Percentiles rank a stretch among this genome's conserved stretches.
Evolutionary conservation across 2,888 invertebrate genomes (phyloP).

Genomic region (Chaetogeoica ovagalla): DNA sequence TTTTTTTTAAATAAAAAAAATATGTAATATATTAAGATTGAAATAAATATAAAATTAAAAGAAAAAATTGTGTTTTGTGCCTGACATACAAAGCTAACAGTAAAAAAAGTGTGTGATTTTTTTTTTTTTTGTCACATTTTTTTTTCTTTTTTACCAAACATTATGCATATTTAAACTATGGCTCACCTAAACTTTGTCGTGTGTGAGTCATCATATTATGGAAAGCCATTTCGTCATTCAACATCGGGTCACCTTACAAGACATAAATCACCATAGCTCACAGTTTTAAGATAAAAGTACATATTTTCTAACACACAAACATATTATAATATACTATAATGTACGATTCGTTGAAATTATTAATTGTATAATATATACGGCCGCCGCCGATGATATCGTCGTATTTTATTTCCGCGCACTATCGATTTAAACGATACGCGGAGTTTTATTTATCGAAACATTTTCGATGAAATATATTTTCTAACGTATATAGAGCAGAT

Average conservation of each 20-base stretch:
- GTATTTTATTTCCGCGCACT: background rate
- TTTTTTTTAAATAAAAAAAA: background rate
- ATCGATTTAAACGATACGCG: background rate
- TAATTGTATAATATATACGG: no score
- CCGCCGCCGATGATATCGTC: no score
- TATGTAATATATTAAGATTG: slow-evolving; percentile 10
- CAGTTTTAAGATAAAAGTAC: slow-evolving; percentile 29
- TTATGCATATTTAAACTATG: slow-evolving; percentile 28
- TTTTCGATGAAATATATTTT: background rate
- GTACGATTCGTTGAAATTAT: background rate
- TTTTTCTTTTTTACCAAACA: slow-evolving; percentile 34
- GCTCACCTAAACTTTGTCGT: slow-evolving; percentile 51
- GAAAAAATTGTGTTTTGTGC: slow-evolving; percentile 37
- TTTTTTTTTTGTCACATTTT: background rate
- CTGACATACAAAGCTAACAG: slow-evolving; percentile 31
- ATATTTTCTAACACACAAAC: slow-evolving; percentile 22
- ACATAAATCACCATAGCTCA: slow-evolving; percentile 51
- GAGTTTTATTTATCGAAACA: background rate
- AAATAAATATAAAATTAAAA: slow-evolving; percentile 33
- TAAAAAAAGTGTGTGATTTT: slow-evolving; percentile 35
- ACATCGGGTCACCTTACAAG: slow-evolving; percentile 51
- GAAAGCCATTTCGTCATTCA: slow-evolving; percentile 51
- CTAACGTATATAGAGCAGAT: background rate
- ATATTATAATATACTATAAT: background rate
- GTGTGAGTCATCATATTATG: slow-evolving; percentile 49